Evolutionary conservation across 2,888 invertebrate genomes (phyloP), one percentile per base, ranked within the genome.

Genomic region (Agrotis segetum): DNA sequence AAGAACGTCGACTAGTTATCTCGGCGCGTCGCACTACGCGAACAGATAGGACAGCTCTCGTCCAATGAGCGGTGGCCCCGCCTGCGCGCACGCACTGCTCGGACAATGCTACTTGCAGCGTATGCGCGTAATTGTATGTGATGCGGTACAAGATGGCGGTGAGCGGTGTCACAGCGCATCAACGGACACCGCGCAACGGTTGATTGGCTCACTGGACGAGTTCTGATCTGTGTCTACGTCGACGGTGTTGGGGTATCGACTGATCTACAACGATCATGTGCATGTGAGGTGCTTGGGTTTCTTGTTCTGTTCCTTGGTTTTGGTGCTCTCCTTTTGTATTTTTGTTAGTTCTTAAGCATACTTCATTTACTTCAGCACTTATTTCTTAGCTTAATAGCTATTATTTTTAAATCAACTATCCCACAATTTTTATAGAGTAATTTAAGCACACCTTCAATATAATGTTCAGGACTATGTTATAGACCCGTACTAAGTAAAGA

Each of bases 81-180:
- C 81, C 83, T 67, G 73, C 77, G 74, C 78, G 52, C 75, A 40
- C 67, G 59, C 66, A 50, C 69, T 16, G 46, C 29, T 44, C 67
- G 79, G 78, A 84, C 81, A 77, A 78, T 84, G 77, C 76, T 77
- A 63, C 52, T 71, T 19, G 79, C 5, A 34, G 58, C 76, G 83
- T 78, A 80, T 80, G 72, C 68, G 60, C 76, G 65, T 62, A 61
- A 47, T 47, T 67, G 60, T 76, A 82, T 83, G 79, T 83, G 82
- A 71, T 81, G 74, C 83, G 79, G 69, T 79, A 83, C 88, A 89
- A 89, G 85, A 89, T 89, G 89, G 89, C 89, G 89, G 87, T 58
- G 56, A 49, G 44, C 60, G 24, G 80, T 50, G 47, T 62, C 74
- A 49, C 60, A 19, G 52, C 24, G 47, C 21, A n/a, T 34, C n/a